Base-by-base conservation (phyloP, 1,140 invertebrate species). In the Tachypleus tridentatus region DNA sequence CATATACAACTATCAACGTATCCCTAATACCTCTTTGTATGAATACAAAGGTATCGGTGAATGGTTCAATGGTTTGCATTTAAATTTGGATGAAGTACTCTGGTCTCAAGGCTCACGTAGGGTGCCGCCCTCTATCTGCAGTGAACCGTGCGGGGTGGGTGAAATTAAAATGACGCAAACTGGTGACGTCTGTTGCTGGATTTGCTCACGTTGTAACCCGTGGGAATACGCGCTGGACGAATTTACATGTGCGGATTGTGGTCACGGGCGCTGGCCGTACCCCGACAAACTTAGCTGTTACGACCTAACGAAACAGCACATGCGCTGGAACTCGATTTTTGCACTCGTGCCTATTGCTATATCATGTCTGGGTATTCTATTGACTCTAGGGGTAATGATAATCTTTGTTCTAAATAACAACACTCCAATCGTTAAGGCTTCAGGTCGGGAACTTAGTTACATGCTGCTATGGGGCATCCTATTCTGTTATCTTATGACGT, bases 161-260 rank as follows among this genome's bases (percentile, higher is more conserved):
- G 83, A 86, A 80, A 83, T 86, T 64, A 87, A 87, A 76, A 86
- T 79, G 5, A 74, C 86, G 72, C 84, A 86, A 76, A 60, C 73
- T 61, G 75, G 75, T 5, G 82, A 80, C 66, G 75, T 77, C 3
- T 63, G 69, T 6, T 79, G 78, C 62, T 77, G 82, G 73, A 75
- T 80, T n/a, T 85, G 83, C 68, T 75, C 77, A 9, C 72, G 76
- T 51, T 86, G 84, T 73, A 74, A 82, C 62, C 75, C 77, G 5
- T 82, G 76, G 72, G 81, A 85, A 72, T 84, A 79, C 72, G 75
- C 84, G 52, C 70, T 75, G 29, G 80, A 84, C 69, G 82, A 85
- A 67, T 81, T 78, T 57, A 79, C 78, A 3, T 86, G 84, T 72
- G 70, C 73, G 50, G 80, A 82, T 66, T 85, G 84, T 73, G 80